Evolutionary conservation across 2,888 invertebrate genomes (phyloP).

Genomic region (Dicroscelio sp.): DNA sequence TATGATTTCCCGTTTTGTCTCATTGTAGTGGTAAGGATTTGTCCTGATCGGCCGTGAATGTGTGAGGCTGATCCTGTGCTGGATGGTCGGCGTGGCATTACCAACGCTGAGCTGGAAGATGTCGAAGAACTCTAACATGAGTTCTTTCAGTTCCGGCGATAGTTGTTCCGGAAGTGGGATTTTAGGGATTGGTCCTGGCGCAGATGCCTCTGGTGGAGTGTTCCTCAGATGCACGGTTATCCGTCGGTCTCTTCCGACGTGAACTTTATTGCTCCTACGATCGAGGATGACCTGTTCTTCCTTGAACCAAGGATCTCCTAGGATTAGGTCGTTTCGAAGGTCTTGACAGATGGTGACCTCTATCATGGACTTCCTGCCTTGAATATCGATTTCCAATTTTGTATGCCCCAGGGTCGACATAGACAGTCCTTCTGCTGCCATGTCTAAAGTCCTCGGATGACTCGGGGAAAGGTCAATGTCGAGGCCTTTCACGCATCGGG

Average conservation of each 20-base stretch:
- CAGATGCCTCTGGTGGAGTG: not conserved
- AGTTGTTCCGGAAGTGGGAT: no score
- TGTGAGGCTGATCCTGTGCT: not conserved
- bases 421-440: no score
- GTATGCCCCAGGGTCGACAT: no score
- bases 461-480: no score
- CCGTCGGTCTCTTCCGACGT: not conserved
- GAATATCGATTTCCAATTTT: not conserved
- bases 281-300: not conserved
- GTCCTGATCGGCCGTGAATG: not conserved
- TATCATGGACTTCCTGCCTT: not conserved
- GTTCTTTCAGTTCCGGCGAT: no score
- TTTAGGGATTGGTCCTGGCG: not conserved
- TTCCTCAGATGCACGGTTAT: not conserved
- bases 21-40: not conserved
- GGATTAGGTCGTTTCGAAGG: not conserved
- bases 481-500: no score
- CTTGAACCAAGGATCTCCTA: not conserved
- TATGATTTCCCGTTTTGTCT: conserved; percentile 18
- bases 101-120: not conserved
- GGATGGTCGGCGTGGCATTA: no score
- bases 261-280: not conserved
- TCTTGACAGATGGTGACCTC: conserved; percentile 20
- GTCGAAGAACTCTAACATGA: not conserved
- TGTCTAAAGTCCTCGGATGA: no score